Conservation (phyloP, 2,113 vertebrate species). For the Daphoenositta chrysoptera region DNA sequence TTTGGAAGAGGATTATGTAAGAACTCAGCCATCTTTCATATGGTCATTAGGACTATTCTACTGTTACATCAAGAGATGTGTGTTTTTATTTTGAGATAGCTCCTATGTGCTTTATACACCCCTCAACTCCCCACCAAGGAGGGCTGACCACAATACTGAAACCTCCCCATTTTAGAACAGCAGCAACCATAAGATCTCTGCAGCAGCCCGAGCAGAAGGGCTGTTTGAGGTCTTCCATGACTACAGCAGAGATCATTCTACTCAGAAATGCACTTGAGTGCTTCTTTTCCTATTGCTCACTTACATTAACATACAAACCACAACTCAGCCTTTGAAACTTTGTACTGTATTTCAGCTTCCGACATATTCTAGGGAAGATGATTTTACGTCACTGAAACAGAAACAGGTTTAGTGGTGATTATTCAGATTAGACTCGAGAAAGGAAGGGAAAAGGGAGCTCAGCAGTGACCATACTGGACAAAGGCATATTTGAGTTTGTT, state of each 20-base stretch:
- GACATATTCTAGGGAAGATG: background rate
- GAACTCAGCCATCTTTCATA: background rate
- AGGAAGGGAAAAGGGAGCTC: background rate
- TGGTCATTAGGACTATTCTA: background rate
- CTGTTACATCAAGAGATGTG: background rate
- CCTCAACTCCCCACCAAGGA: background rate
- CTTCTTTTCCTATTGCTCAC: background rate
- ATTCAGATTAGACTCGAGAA: background rate
- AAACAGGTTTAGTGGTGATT: background rate
- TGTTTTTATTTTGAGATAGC: background rate
- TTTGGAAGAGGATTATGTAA: background rate
- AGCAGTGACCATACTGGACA: background rate
- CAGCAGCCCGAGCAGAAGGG: background rate
- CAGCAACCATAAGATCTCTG: background rate
- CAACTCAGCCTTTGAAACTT: background rate
- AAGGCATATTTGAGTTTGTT: background rate
- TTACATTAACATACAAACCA: background rate
- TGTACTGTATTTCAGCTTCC: background rate
- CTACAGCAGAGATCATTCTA: background rate
- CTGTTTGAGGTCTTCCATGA: background rate
- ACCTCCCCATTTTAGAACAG: background rate
- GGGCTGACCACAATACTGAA: accelerated
- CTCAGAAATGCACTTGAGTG: background rate
- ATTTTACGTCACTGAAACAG: background rate
- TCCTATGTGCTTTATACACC: background rate